Conservation (phyloP, 2,113 vertebrate genomes). For the Ondatra zibethicus region DNA sequence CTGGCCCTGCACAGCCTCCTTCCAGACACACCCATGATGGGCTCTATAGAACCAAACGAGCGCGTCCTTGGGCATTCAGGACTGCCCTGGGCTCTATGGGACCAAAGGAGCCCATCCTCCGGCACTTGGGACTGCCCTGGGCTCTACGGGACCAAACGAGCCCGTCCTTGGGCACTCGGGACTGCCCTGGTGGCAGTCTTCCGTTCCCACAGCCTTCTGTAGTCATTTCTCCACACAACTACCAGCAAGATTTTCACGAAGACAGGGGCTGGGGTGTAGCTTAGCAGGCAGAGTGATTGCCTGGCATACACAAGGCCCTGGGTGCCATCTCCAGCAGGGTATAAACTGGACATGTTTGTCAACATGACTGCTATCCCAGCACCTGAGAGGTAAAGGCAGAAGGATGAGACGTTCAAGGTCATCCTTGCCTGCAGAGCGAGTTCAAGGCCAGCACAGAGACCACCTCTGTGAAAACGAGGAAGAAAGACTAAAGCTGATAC, state of each 20-base stretch:
- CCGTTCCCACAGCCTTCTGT: not conserved
- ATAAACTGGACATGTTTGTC: not conserved
- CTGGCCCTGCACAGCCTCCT: not conserved
- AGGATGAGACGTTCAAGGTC: not conserved
- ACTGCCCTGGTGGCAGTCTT: too few relatives aligned
- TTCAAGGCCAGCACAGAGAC: not conserved
- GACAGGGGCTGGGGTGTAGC: not conserved
- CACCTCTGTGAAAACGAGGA: not conserved
- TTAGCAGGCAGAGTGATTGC: too few relatives aligned
- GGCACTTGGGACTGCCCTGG: not conserved
- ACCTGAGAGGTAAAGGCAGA: not conserved
- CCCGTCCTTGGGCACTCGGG: too few relatives aligned
- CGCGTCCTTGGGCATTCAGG: accelerated
- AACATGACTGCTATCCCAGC: not conserved
- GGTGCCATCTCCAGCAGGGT: not conserved
- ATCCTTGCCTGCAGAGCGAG: not conserved
- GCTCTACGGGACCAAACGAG: too few relatives aligned
- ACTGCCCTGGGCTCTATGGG: too few relatives aligned
- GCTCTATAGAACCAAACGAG: too few relatives aligned
- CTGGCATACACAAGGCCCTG: too few relatives aligned
- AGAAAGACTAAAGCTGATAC: too few relatives aligned
- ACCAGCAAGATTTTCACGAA: not conserved
- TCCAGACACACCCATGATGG: not conserved
- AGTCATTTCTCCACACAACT: not conserved
- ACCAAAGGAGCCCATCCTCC: too few relatives aligned